A percentile compares a stretch with the other conserved stretches of the same genome.
Conservation (phyloP, 2,113 vertebrate genomes). For the Varanus salvator region DNA sequence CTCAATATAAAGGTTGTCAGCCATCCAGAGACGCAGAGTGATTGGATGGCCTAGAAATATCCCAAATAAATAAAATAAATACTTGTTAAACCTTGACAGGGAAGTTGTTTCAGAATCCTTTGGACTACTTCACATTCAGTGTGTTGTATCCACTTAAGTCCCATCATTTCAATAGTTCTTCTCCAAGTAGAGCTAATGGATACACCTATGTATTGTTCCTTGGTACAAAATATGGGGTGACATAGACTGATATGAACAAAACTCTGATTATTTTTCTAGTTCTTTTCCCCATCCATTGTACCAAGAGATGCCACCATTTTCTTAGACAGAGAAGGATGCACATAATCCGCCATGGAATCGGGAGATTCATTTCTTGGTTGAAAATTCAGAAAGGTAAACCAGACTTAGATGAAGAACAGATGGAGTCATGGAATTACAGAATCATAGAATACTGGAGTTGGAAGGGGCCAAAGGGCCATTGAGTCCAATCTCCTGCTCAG, state of each 20-base stretch:
- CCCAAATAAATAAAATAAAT: too few relatives aligned
- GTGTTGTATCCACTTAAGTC: neutral
- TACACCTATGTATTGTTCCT: too few relatives aligned
- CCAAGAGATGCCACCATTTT: neutral
- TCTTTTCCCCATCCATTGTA: neutral
- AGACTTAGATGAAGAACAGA: neutral
- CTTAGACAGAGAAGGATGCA: neutral
- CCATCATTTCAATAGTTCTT: too few relatives aligned
- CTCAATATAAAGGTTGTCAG: too few relatives aligned
- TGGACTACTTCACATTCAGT: neutral
- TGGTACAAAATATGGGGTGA: accelerated
- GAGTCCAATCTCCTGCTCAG: too few relatives aligned
- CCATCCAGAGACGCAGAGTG: too few relatives aligned
- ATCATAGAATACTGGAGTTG: too few relatives aligned
- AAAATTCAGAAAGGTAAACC: neutral
- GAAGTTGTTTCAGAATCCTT: neutral
- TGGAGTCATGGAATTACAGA: too few relatives aligned
- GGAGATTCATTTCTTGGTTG: neutral
- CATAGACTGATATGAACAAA: neutral
- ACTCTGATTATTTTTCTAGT: neutral
- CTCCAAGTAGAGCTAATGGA: too few relatives aligned
- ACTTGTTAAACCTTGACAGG: neutral
- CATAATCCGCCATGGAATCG: neutral
- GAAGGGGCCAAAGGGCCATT: too few relatives aligned
- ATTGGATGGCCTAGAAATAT: too few relatives aligned